A percentile compares a stretch with the other conserved stretches of the same genome.
phyloP scores from a whole-genome alignment of 2,113 vertebrate species.

The Phocoena sinus region DNA sequence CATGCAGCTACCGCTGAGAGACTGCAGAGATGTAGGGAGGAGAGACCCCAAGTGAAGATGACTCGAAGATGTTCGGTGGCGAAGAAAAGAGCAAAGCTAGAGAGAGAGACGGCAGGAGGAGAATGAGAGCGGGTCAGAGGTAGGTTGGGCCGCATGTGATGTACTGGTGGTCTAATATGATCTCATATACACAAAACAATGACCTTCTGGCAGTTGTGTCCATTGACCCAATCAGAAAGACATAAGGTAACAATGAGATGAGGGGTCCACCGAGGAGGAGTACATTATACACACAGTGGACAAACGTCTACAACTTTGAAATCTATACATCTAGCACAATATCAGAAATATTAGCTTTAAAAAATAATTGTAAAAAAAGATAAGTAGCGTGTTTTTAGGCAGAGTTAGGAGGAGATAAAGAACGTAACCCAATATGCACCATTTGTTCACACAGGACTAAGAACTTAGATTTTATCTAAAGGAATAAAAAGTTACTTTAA shows the following conservation, averaged over 20 bases:
- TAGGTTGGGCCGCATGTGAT: background rate
- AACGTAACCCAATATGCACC: conserved; percentile 46
- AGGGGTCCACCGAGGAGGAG: background rate
- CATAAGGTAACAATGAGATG: background rate
- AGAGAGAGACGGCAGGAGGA: background rate
- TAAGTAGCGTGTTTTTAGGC: conserved; percentile 51
- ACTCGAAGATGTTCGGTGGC: background rate
- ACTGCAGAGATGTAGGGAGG: background rate
- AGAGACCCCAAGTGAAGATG: background rate
- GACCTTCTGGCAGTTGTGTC: background rate
- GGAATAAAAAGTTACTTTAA: conserved; percentile 67
- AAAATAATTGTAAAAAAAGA: conserved; percentile 11
- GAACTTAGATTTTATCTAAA: conserved; percentile 65
- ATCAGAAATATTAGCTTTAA: conserved; percentile 49
- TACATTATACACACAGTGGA: background rate
- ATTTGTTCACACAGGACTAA: conserved; percentile 59
- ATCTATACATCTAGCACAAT: background rate
- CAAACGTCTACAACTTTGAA: background rate
- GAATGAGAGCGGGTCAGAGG: background rate
- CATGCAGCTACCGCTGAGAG: fast-evolving
- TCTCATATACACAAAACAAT: background rate
- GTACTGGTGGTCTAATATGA: background rate
- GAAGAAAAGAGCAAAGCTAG: background rate
- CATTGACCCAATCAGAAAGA: background rate
- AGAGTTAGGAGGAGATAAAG: conserved; percentile 70